Evolutionary conservation across 2,797 vertebrate genomes (phyloP), one percentile per base, ranked within the genome.

Genomic region (Halcyon leucocephala): DNA sequence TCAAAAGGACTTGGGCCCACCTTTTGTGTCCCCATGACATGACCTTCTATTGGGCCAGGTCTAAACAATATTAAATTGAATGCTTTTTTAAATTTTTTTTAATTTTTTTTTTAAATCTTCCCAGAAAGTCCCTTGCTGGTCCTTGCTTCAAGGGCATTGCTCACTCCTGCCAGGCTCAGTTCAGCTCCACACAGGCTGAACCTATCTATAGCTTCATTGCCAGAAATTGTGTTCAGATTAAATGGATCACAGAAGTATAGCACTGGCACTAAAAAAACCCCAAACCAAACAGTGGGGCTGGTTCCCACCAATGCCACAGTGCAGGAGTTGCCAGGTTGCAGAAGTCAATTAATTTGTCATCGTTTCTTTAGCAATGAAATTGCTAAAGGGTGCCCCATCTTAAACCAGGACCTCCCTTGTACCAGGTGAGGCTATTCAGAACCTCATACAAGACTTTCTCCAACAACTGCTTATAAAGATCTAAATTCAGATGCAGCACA

Each of bases 81-180:
- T 33, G 4, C 2, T 6, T 55, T 33, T 4, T 2, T 12, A n/a
- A n/a, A n/a, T 41, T 26, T 26, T 11, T 16, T 13, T 12, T 12
- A 15, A 20, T 2, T 9, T 41, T 26, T 26, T 11, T 20, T 14
- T 12, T 9, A 16, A 21, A 42, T 42, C 6, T 65, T 82, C 35
- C 13, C n/a, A 9, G 46, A 31, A 73, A 77, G 37, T 35, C 28
- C 57, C 15, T n/a, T 0, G 0, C 9, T 14, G 24, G 35, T 14
- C 14, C 29, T 19, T 39, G 29, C 65, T 49, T 26, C 28, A 44
- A 58, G 48, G 28, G 51, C 31, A 21, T 20, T 3, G 1, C 39
- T 85, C 19, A 6, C 54, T 80, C 28, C 58, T 55, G 42, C 21
- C 74, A 67, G 70, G 22, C 33, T 87, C 55, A 49, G 74, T 35